Evolutionary conservation across 2,888 invertebrate genomes (phyloP).

Genomic region (Archips xylosteana): DNA sequence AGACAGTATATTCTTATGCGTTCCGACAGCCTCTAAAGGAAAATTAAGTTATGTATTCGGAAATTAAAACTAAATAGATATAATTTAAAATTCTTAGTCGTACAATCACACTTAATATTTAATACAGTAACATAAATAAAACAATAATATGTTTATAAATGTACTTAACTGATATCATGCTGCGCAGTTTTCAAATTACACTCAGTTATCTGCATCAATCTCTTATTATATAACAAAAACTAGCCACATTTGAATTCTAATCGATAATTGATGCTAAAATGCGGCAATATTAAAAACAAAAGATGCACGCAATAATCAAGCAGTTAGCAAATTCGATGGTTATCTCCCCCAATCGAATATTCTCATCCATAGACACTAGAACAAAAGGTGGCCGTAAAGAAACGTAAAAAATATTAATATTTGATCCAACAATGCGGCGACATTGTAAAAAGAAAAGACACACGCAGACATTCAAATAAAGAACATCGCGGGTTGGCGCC

Average conservation of each 20-base stretch:
- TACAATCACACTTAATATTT: no score
- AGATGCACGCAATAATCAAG: not conserved
- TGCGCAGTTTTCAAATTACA: not conserved
- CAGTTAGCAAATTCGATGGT: constrained; percentile 9
- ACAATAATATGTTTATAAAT: no score
- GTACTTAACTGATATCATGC: not conserved
- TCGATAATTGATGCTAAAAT: not conserved
- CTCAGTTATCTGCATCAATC: not conserved
- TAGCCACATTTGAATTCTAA: not conserved
- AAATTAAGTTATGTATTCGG: no score
- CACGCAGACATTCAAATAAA: constrained; percentile 71
- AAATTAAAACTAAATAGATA: no score
- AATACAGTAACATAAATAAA: no score
- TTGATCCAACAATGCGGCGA: constrained; percentile 49
- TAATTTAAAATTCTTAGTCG: no score
- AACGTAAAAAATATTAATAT: constrained; percentile 34
- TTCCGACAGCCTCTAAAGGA: no score
- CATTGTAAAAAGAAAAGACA: constrained; percentile 53
- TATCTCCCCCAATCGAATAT: not conserved
- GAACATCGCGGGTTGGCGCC: constrained; percentile 80
- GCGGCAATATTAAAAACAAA: not conserved
- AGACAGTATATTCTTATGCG: no score
- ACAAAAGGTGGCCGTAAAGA: constrained; percentile 20
- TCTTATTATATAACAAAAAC: not conserved
- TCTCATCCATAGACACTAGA: constrained; percentile 3